Evolutionary conservation across 2,888 invertebrate genomes (phyloP), one percentile per base, ranked within the genome.

Genomic region (Monoplex corrugatus): DNA sequence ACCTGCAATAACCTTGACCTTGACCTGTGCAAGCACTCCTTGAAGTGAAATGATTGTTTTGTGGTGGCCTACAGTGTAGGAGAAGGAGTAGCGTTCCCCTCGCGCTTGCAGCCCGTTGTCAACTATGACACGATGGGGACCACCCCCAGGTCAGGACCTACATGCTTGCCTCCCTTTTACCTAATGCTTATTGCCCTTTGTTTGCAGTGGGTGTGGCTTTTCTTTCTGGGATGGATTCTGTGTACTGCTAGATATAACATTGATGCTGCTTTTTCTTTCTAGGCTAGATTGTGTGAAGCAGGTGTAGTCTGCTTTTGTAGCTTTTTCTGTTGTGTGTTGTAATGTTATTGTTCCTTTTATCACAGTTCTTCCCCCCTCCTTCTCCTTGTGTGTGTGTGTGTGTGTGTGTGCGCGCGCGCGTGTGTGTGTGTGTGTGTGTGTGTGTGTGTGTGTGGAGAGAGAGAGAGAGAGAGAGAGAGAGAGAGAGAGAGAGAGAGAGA

Each of bases 11-110:
- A n/a, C 57, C 57, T 57, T 57, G 57, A 57, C 57, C 57, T n/a
- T 57, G 57, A 57, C n/a, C n/a, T n/a, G n/a, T n/a, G n/a, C n/a
- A 40, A 38, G 40, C 40, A 40, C 80, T 38, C 80, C 38, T 28
- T 87, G 72, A n/a, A n/a, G n/a, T n/a, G n/a, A n/a, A n/a, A n/a
- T n/a, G n/a, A n/a, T 75, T 75, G 35, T 72, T 75, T 35, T 75
- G 38, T 38, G 35, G 38, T 38, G 35, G 88, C 89, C 28, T 93
- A 89, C 94, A 98, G 98, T 97, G 97, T 97, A 97, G 98, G 98
- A 96, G 98, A 98, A 97, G 98, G 98, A 97, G 97, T 98, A 96
- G 97, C 97, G 96, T 98, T 97, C 97, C 98, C 98, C 94, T 98
- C 98, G 96, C 97, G 98, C 95, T 97, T 97, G 95, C 97, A 98